A percentile compares a stretch with the other conserved stretches of the same genome.
Evolutionary conservation across 2,797 vertebrate species (phyloP).

Genomic region (Cephalopachus bancanus): DNA sequence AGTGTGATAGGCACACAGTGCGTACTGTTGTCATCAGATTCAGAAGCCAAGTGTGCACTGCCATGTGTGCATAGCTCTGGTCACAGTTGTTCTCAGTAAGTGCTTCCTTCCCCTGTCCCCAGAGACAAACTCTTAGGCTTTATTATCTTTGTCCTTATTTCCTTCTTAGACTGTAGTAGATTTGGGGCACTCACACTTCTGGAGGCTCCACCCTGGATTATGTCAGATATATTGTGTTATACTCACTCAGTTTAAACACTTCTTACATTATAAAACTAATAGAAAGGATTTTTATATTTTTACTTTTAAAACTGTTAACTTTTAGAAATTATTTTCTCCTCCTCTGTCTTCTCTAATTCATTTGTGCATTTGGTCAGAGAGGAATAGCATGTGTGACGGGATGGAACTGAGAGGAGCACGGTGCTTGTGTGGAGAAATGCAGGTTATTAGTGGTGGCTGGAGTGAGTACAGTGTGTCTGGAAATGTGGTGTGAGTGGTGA

Average conservation of each 20-base stretch:
- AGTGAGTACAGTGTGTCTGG: neutral
- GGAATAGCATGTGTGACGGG: neutral
- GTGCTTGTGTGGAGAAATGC: neutral
- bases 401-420: neutral
- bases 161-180: neutral
- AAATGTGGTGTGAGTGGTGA: neutral
- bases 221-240: neutral
- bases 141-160: neutral
- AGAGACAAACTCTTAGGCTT: neutral
- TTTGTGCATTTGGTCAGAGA: neutral
- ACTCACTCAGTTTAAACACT: neutral
- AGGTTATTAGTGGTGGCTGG: neutral
- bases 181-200: neutral
- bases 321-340: neutral
- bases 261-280: neutral
- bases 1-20: neutral
- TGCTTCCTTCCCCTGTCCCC: neutral
- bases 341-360: no score
- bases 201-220: neutral
- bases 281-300: neutral
- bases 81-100: neutral
- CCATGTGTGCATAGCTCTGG: neutral
- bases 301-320: neutral
- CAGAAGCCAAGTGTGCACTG: neutral
- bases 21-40: rapidly evolving